Evolutionary conservation across 2,888 invertebrate species (phyloP).

Genomic region (Ochropleura leucogaster): DNA sequence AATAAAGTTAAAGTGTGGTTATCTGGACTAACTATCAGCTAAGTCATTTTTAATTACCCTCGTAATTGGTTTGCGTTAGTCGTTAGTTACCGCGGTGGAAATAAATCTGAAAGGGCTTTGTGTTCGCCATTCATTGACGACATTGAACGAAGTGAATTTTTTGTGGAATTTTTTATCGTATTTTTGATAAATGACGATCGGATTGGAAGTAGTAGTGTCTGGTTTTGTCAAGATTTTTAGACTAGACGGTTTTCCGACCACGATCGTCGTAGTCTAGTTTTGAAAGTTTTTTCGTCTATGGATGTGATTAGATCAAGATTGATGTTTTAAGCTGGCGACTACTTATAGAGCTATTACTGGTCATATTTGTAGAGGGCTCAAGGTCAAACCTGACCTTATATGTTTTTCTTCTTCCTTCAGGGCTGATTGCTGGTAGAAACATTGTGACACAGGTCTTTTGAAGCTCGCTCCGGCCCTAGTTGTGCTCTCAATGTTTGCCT

Average conservation of each 20-base stretch:
- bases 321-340: too few relatives aligned
- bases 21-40: slow-evolving; percentile 76
- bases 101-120: slow-evolving; percentile 49
- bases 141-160: slow-evolving; percentile 10
- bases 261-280: neutral
- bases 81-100: slow-evolving; percentile 56
- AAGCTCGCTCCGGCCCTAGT: too few relatives aligned
- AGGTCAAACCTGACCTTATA: too few relatives aligned
- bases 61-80: slow-evolving; percentile 70
- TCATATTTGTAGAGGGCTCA: neutral
- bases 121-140: slow-evolving; percentile 34
- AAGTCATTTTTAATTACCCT: slow-evolving; percentile 84
- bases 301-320: too few relatives aligned
- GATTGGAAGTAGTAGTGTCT: slow-evolving; percentile 2
- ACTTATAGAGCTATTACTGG: neutral
- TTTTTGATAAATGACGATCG: slow-evolving; percentile 19
- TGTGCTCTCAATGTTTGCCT: too few relatives aligned
- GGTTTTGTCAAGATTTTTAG: neutral
- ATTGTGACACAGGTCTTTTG: too few relatives aligned
- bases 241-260: neutral
- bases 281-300: neutral
- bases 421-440: too few relatives aligned
- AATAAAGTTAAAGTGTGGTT: slow-evolving; percentile 69
- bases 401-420: too few relatives aligned
- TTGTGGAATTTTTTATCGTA: slow-evolving; percentile 10